Evolutionary conservation across 2,888 invertebrate species (phyloP).

Genomic region (Callimorpha dominula): DNA sequence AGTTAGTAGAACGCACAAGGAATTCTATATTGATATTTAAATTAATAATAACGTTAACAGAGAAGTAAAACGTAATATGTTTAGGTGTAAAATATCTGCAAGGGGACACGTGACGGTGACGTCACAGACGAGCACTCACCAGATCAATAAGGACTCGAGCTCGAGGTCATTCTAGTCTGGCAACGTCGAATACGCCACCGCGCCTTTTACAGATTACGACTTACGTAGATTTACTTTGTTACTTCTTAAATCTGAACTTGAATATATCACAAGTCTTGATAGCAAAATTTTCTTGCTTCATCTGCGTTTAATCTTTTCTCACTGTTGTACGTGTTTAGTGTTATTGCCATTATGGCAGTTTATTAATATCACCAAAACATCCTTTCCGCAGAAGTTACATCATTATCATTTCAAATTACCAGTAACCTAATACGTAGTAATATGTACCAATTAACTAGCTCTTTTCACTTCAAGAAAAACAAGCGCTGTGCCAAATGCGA

Average conservation of each 20-base stretch:
- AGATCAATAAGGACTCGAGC: slow-evolving; percentile 82
- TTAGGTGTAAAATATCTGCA: slow-evolving; percentile 46
- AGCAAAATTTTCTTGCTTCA: not conserved
- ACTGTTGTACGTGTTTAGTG: not conserved
- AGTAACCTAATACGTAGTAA: not conserved
- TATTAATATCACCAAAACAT: not conserved
- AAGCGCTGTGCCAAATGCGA: slow-evolving; percentile 34
- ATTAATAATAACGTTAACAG: not conserved
- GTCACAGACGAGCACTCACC: slow-evolving; percentile 74
- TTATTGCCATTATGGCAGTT: not conserved
- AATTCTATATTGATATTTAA: not conserved
- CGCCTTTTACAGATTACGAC: slow-evolving; percentile 57
- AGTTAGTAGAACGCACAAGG: not conserved
- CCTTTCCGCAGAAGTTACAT: not conserved
- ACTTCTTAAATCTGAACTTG: slow-evolving; percentile 44
- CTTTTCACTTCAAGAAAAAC: slow-evolving; percentile 20
- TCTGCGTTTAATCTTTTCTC: not conserved
- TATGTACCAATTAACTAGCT: not conserved
- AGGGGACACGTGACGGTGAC: slow-evolving; percentile 68
- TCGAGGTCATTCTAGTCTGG: slow-evolving; percentile 78
- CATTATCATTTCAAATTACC: not conserved
- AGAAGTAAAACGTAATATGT: slow-evolving; percentile 4
- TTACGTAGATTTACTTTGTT: slow-evolving; percentile 39
- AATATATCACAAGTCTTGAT: not conserved
- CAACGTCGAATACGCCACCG: slow-evolving; percentile 61